Percentiles rank a stretch among this genome's conserved stretches.
Evolutionary conservation across 2,888 invertebrate genomes (phyloP).

Genomic region (Podotricha telesiphe): DNA sequence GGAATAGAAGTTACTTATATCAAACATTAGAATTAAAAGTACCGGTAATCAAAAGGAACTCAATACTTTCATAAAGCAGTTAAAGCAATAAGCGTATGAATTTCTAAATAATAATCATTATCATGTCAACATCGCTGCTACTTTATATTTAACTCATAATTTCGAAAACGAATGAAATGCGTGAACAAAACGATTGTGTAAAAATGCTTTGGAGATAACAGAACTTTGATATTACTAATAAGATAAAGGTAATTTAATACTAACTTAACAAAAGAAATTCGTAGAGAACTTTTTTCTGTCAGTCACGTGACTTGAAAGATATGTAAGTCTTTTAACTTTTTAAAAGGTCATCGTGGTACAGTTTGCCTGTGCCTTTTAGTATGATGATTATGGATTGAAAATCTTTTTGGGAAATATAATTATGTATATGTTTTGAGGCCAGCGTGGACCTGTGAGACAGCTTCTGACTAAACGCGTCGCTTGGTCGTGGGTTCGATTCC

Average conservation of each 20-base stretch:
- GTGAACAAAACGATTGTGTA: background rate
- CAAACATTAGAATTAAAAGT: background rate
- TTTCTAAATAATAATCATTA: slow-evolving; percentile 8
- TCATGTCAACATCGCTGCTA: slow-evolving; percentile 10
- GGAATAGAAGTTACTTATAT: background rate
- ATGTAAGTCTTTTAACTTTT: no score
- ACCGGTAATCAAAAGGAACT: background rate
- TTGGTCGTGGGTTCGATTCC: no score
- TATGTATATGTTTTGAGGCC: no score
- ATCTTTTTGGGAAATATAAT: no score
- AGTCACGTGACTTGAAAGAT: no score
- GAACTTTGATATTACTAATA: background rate
- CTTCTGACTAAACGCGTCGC: no score
- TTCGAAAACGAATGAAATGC: background rate
- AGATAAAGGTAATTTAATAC: background rate
- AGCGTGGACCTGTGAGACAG: no score
- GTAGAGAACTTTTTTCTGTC: background rate
- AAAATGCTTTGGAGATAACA: background rate
- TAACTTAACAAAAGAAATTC: no score
- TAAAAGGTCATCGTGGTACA: no score
- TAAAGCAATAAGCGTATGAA: background rate
- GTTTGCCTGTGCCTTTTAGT: no score
- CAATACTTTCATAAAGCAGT: background rate
- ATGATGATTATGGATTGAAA: no score
- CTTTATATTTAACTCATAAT: background rate